These are phyloP conservation scores for Staurois parvus DNA, from an alignment of 2,797 vertebrate species.

Conservation along the genomic window DNA sequence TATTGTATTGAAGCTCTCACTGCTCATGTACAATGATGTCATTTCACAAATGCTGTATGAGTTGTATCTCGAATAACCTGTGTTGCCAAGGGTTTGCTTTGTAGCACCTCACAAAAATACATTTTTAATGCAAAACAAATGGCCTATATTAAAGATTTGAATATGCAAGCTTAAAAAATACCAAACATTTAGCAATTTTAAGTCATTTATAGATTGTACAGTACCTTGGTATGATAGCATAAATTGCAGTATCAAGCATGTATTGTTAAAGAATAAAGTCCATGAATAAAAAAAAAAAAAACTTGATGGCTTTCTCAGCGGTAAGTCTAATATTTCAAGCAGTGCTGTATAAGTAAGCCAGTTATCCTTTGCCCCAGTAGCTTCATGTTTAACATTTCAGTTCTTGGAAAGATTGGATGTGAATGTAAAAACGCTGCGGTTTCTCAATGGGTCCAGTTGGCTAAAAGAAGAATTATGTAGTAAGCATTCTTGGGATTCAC, in stretches of 20 bases:
- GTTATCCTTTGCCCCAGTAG: neutral
- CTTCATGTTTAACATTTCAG: constrained; percentile 17
- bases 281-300: neutral
- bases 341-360: constrained; percentile 55
- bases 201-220: neutral
- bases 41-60: no score
- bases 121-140: neutral
- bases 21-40: no score
- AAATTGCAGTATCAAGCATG: neutral
- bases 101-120: no score
- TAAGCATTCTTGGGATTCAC: constrained; percentile 51
- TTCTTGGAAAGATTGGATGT: constrained; percentile 30
- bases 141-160: neutral
- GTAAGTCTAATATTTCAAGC: neutral
- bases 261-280: neutral
- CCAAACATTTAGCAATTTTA: neutral
- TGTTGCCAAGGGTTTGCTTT: no score
- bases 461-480: constrained; percentile 4
- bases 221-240: neutral
- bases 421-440: neutral
- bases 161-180: neutral
- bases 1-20: no score
- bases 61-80: no score
- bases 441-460: constrained; percentile 31
- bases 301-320: neutral